Conservation (phyloP, 1,140 invertebrate species). For the Tribolium castaneum region DNA sequence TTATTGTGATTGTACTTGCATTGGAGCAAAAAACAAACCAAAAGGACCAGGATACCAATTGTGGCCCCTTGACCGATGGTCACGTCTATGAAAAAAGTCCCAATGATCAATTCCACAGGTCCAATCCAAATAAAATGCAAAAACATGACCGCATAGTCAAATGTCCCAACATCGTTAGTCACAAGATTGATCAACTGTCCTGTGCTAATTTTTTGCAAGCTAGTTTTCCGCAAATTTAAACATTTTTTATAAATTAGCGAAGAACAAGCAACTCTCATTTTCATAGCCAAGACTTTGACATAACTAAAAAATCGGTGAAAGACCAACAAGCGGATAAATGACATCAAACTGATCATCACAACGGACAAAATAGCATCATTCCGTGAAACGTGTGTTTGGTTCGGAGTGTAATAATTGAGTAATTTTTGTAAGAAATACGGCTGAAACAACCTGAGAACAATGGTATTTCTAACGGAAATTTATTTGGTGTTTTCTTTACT, state of each 20-base stretch:
- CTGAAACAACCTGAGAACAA: conserved; percentile 51
- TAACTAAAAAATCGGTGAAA: conserved; percentile 73
- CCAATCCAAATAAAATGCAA: conserved; percentile 77
- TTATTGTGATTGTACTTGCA: conserved; percentile 71
- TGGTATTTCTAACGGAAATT: no score
- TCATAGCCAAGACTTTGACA: conserved; percentile 82
- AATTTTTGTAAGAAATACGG: conserved; percentile 59
- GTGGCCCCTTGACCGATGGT: conserved; percentile 73
- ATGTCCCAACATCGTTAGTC: conserved; percentile 82
- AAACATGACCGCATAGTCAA: conserved; percentile 74
- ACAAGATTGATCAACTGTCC: conserved; percentile 88
- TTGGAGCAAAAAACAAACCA: conserved; percentile 85
- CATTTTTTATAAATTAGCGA: conserved; percentile 87
- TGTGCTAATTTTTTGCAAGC: conserved; percentile 79
- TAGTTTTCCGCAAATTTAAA: conserved; percentile 70
- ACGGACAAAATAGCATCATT: conserved; percentile 76
- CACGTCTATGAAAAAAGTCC: conserved; percentile 73
- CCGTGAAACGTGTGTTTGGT: conserved; percentile 63
- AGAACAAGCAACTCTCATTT: conserved; percentile 81
- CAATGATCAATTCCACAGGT: conserved; percentile 79
- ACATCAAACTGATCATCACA: background rate
- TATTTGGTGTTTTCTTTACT: background rate
- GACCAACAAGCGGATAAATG: conserved; percentile 70
- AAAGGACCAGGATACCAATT: conserved; percentile 78
- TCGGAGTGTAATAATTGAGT: conserved; percentile 74